These are phyloP conservation scores for Drosophila nebulosa DNA, from an alignment of 1,140 invertebrate genomes.

Conservation along the genomic window DNA sequence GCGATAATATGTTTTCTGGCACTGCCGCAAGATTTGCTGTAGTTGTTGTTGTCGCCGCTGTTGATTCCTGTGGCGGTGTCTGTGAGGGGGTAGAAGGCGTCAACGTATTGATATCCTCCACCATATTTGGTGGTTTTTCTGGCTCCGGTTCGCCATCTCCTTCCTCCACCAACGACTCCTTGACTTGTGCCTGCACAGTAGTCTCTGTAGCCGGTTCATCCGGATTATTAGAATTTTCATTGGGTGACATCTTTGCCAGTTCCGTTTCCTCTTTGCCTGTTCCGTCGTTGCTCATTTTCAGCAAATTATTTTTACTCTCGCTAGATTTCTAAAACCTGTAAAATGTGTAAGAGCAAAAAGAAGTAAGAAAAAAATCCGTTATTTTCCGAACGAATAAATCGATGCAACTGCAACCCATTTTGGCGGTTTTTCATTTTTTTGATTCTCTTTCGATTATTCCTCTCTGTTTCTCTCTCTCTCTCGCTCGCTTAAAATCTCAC, in stretches of 20 bases:
- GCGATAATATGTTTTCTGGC: conserved; percentile 72
- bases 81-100: conserved; percentile 70
- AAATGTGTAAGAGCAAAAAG: conserved; percentile 11
- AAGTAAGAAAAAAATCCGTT: conserved; percentile 6
- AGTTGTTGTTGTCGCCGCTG: conserved; percentile 30
- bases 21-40: conserved; percentile 39
- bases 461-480: conserved; percentile 52
- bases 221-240: conserved; percentile 28
- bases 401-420: conserved; percentile 69
- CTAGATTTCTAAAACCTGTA: conserved; percentile 36
- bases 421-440: conserved; percentile 72
- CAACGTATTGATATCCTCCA: conserved; percentile 60
- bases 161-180: conserved; percentile 15
- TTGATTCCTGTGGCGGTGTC: conserved; percentile 55
- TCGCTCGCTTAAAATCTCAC: too few species aligned
- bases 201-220: conserved; percentile 6
- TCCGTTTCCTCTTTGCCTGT: conserved; percentile 19
- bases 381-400: conserved; percentile 60
- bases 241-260: conserved; percentile 21
- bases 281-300: background rate
- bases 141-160: background rate
- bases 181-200: conserved; percentile 3
- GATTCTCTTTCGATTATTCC: conserved; percentile 51
- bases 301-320: conserved; percentile 32
- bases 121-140: conserved; percentile 18